A percentile compares a stretch with the other conserved stretches of the same genome.
These are phyloP conservation scores for Phlogophora meticulosa DNA, from an alignment of 2,888 invertebrate species.

Conservation along the genomic window DNA sequence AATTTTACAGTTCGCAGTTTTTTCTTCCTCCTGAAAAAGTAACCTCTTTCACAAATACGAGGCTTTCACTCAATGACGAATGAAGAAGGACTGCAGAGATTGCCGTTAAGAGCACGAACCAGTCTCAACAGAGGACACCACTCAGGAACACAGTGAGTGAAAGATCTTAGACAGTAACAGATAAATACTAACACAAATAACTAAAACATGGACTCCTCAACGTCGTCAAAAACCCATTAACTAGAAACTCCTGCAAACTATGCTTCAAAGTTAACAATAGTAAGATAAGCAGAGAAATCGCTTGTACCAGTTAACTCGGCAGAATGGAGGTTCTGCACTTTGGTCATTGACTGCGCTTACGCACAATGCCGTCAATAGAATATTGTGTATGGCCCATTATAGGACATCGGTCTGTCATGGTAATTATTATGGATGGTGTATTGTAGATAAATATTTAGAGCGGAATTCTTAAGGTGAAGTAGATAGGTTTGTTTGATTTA, in stretches of 20 bases:
- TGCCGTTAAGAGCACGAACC: too few relatives aligned
- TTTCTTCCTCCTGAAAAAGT: too few relatives aligned
- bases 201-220: conserved; percentile 30
- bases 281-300: conserved; percentile 54
- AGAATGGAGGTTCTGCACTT: conserved; percentile 40
- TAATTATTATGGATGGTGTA: conserved; percentile 47
- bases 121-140: too few relatives aligned
- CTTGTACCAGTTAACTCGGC: conserved; percentile 53
- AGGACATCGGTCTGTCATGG: conserved; percentile 48
- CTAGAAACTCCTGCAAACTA: conserved; percentile 49
- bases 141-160: not conserved
- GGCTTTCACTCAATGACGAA: too few relatives aligned
- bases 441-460: conserved; percentile 55
- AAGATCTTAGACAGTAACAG: not conserved
- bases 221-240: conserved; percentile 50
- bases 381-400: conserved; percentile 61
- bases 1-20: too few relatives aligned
- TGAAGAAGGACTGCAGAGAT: too few relatives aligned
- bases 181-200: conserved; percentile 15
- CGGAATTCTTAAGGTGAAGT: conserved; percentile 41
- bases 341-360: conserved; percentile 34
- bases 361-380: conserved; percentile 59
- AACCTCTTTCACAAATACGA: too few relatives aligned
- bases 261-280: conserved; percentile 46
- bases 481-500: not conserved